Percentiles rank a stretch among this genome's conserved stretches.
phyloP scores from a whole-genome alignment of 2,888 invertebrate species.

The Sclerodermus sp. region DNA sequence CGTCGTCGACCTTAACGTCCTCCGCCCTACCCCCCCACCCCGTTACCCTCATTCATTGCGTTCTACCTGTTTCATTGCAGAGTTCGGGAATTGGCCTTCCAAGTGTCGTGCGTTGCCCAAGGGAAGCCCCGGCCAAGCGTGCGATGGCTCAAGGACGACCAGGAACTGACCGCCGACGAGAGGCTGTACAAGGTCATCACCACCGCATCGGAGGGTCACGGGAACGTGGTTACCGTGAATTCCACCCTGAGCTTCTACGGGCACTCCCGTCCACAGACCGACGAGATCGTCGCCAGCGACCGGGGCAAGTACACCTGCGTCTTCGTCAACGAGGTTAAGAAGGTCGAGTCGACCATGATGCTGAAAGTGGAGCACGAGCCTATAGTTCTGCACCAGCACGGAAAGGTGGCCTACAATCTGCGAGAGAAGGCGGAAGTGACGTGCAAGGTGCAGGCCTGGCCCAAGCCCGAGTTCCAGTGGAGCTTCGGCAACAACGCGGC shows the following conservation, averaged over 20 bases:
- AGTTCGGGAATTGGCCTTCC: slow-evolving; percentile 77
- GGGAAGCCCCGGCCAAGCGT: slow-evolving; percentile 86
- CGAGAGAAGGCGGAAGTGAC: slow-evolving; percentile 83
- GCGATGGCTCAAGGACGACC: slow-evolving; percentile 84
- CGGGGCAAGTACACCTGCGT: slow-evolving; percentile 85
- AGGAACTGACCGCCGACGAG: slow-evolving; percentile 75
- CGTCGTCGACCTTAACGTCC: no score
- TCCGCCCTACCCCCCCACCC: no score
- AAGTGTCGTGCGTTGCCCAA: slow-evolving; percentile 81
- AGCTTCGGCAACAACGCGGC: slow-evolving; percentile 76
- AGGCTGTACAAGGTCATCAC: slow-evolving; percentile 82
- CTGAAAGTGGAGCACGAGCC: slow-evolving; percentile 90
- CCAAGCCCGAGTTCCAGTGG: slow-evolving; percentile 92
- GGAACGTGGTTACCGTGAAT: slow-evolving; percentile 80
- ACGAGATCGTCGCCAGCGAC: slow-evolving; percentile 80
- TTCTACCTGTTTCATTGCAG: slow-evolving; percentile 47
- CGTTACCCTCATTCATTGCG: no score
- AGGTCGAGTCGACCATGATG: slow-evolving; percentile 86
- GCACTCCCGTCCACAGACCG: slow-evolving; percentile 73
- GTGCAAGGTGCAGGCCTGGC: slow-evolving; percentile 89
- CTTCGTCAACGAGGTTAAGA: slow-evolving; percentile 87
- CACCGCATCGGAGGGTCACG: slow-evolving; percentile 74
- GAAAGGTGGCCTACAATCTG: slow-evolving; percentile 85
- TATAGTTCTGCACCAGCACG: slow-evolving; percentile 80
- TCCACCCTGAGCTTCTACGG: slow-evolving; percentile 81